These are phyloP conservation scores for Eudorcas thomsonii DNA, from an alignment of 2,113 vertebrate species.

Conservation along the genomic window DNA sequence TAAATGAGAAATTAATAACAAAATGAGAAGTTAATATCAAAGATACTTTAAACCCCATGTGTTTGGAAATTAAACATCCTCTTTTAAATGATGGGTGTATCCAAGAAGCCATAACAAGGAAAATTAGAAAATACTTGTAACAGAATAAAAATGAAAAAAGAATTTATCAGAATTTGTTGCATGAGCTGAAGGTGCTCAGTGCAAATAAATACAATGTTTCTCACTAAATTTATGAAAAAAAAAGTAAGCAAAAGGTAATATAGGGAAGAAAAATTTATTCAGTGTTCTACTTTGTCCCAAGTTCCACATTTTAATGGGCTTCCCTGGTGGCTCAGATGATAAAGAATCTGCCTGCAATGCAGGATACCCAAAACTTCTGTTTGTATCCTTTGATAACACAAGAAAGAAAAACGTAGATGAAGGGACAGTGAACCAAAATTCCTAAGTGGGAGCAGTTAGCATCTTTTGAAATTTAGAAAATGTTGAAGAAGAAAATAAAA, in stretches of 20 bases:
- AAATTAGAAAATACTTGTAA: neutral
- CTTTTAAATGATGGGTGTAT: neutral
- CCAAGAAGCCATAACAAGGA: neutral
- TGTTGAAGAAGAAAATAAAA: neutral
- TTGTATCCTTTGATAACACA: neutral
- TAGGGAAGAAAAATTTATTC: neutral
- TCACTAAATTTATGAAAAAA: neutral
- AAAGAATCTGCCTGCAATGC: neutral
- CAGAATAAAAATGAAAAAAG: neutral
- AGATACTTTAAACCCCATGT: neutral
- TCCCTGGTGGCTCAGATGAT: neutral
- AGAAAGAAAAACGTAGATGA: neutral
- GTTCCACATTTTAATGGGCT: neutral
- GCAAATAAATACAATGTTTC: neutral
- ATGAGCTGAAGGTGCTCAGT: neutral
- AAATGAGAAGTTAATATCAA: neutral
- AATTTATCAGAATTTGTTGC: neutral
- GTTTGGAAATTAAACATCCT: neutral
- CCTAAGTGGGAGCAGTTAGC: neutral
- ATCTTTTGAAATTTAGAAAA: neutral
- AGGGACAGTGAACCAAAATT: neutral
- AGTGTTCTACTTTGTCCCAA: neutral
- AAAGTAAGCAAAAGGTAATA: neutral
- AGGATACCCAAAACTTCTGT: neutral
- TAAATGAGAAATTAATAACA: neutral